Evolutionary conservation across 2,888 invertebrate genomes (phyloP).

Genomic region (Melanargia galathea): DNA sequence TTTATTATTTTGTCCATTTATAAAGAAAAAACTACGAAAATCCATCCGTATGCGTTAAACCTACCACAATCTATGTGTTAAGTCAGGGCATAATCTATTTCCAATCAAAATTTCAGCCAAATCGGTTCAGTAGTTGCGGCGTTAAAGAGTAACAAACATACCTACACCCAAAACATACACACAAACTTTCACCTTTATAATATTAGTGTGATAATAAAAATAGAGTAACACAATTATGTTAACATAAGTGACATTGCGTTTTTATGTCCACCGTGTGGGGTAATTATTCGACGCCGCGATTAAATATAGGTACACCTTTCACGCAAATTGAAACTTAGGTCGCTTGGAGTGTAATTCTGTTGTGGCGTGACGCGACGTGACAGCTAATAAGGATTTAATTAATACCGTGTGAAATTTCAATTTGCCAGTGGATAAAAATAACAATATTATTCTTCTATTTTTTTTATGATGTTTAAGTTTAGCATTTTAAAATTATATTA

Average conservation of each 20-base stretch:
- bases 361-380: slow-evolving; percentile 40
- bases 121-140: too few relatives aligned
- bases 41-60: too few relatives aligned
- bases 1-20: too few relatives aligned
- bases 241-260: slow-evolving; percentile 9
- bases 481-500: too few relatives aligned
- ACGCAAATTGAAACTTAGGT: slow-evolving; percentile 37
- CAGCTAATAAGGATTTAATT: slow-evolving; percentile 36
- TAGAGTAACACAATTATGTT: not conserved
- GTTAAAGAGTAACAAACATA: too few relatives aligned
- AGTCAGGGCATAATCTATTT: too few relatives aligned
- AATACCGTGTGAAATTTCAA: slow-evolving; percentile 38
- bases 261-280: slow-evolving; percentile 11
- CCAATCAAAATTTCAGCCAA: too few relatives aligned
- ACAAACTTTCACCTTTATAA: too few relatives aligned
- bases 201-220: not conserved
- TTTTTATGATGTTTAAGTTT: too few relatives aligned
- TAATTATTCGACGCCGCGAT: slow-evolving; percentile 8
- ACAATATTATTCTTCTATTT: not conserved
- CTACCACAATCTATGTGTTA: too few relatives aligned
- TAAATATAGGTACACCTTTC: slow-evolving; percentile 27
- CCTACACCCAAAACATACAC: too few relatives aligned
- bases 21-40: too few relatives aligned
- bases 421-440: slow-evolving; percentile 38
- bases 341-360: slow-evolving; percentile 40